Evolutionary conservation across 2,113 vertebrate species (phyloP).

Genomic region (Gasterosteus nipponicus): DNA sequence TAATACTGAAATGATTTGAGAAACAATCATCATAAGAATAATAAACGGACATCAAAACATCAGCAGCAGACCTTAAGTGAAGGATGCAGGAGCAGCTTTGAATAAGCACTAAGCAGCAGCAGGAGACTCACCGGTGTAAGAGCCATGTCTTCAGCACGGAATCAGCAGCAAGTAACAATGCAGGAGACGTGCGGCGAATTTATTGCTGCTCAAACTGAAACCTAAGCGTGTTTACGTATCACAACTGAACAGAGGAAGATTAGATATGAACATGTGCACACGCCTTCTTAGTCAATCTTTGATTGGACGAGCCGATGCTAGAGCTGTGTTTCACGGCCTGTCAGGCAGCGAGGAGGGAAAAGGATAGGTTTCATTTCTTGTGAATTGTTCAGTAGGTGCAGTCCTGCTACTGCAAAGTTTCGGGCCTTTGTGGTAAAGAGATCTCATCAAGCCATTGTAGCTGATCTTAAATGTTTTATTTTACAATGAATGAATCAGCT

Average conservation of each 20-base stretch:
- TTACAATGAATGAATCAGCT: slow-evolving; percentile 1
- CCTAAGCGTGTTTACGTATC: background rate
- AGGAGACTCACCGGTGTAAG: slow-evolving; percentile 46
- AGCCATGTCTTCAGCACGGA: slow-evolving; percentile 40
- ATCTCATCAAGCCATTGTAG: background rate
- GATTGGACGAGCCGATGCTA: too few species aligned
- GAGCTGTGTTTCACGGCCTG: rapidly evolving
- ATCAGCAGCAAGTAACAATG: background rate
- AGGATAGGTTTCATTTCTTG: slow-evolving; percentile 23
- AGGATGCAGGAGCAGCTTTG: background rate
- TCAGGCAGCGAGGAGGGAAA: background rate
- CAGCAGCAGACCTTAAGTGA: background rate
- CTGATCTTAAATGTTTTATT: background rate
- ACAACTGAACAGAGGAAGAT: background rate
- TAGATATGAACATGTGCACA: background rate
- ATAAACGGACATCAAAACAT: background rate
- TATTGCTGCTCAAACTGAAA: slow-evolving; percentile 6
- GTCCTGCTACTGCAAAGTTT: background rate
- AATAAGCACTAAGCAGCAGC: background rate
- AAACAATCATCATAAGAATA: background rate
- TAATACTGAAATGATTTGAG: slow-evolving; percentile 46
- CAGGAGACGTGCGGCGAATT: background rate
- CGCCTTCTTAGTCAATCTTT: too few species aligned
- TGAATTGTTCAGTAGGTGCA: background rate
- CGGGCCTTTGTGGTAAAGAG: background rate